Evolutionary conservation across 2,113 vertebrate genomes (phyloP).

Genomic region (Balaeniceps rex): DNA sequence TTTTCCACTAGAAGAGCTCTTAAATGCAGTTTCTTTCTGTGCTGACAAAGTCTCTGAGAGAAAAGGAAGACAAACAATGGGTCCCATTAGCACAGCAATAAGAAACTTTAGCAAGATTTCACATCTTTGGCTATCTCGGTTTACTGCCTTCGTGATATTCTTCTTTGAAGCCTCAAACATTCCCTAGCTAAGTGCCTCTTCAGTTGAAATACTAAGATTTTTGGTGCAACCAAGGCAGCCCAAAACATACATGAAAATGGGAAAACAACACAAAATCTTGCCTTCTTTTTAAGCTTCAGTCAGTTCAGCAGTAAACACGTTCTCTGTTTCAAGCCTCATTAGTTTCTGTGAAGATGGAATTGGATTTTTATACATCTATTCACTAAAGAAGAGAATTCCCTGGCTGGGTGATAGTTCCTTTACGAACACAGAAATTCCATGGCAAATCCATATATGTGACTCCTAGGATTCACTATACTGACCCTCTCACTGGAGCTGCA

Average conservation of each 20-base stretch:
- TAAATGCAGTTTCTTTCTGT: not conserved
- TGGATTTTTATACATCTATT: not conserved
- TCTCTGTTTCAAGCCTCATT: not conserved
- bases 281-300: not conserved
- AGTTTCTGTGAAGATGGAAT: not conserved
- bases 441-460: not conserved
- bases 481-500: not conserved
- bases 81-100: rapidly evolving
- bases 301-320: not conserved
- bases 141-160: not conserved
- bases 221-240: not conserved
- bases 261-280: not conserved
- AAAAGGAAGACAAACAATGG: not conserved
- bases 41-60: not conserved
- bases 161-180: not conserved
- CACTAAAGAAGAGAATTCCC: not conserved
- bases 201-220: not conserved
- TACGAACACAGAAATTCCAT: not conserved
- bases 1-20: not conserved
- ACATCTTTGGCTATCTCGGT: not conserved
- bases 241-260: not conserved
- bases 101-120: not conserved
- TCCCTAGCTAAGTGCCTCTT: not conserved
- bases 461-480: not conserved
- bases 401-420: not conserved